Evolutionary conservation across 2,113 vertebrate species (phyloP), one percentile per base, ranked within the genome.

Genomic region (Cygnus buccinator): DNA sequence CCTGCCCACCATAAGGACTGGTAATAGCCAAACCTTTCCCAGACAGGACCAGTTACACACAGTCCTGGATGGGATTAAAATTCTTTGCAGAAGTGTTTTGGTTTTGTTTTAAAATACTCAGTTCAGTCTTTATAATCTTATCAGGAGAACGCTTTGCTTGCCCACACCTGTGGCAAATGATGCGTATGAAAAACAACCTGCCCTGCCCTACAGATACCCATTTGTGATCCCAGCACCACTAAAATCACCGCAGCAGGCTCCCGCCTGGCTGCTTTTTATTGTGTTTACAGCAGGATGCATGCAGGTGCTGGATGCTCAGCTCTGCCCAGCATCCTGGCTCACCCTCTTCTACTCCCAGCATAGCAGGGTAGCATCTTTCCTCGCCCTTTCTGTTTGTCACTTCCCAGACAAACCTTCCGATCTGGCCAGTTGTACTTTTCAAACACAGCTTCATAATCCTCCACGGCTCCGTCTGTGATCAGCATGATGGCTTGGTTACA

Each of bases 401-500:
- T 46, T 28, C 44, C 73, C 80, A 95, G 44, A 80, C 89, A 85
- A 97, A 99, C 99, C 98, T 98, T 99, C 61, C 98, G 97, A 43
- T 99, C 99, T 0, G 99, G 99, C 99, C 99, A 99, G 95, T 99
- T 99, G 96, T 99, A 99, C 66, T 99, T 98, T 89, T 99, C 98
- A 94, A 99, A 99, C 84, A 99, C 99, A 1, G 98, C 97, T 95
- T 99, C 97, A 1, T 99, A 99, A 85, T 99, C 99, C 92, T 99
- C 99, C 98, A 99, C 99, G 0, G 99, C 99, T 29, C 99, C 99
- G 0, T 99, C 99, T 1, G 99, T 99, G 97, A 99, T 99, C 96
- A 99, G 97, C 99, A 99, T 99, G 98, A 99, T 99, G 62, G 99
- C 99, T 95, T 99, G 99, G 97, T 99, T 99, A 96, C 99, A 99